Percentiles rank a stretch among this genome's conserved stretches.
Conservation (phyloP, 1,140 invertebrate species). For the Aphelinus atriplicis region DNA sequence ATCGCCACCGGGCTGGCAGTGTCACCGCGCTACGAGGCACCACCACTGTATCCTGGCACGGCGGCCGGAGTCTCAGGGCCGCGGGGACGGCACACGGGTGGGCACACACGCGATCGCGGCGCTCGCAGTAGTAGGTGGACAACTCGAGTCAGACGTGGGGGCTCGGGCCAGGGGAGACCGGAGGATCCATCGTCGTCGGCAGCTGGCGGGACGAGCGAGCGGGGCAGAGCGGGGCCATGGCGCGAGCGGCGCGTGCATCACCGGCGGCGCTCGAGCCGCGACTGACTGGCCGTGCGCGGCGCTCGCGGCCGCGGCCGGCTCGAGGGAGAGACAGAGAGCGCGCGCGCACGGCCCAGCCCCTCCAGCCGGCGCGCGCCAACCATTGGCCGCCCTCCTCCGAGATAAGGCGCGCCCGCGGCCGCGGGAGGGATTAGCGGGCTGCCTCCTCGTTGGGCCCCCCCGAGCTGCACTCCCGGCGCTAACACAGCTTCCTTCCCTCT, state of each 20-base stretch:
- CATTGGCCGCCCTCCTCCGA: conserved; percentile 7
- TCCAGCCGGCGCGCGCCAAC: conserved; percentile 39
- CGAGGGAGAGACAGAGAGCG: background rate
- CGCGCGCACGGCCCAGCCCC: conserved; percentile 35
- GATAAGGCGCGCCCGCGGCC: conserved; percentile 3
- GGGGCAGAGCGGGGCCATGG: background rate
- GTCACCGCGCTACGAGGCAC: too few species aligned
- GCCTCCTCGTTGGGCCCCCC: background rate
- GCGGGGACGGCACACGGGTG: too few species aligned
- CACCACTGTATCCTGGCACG: too few species aligned
- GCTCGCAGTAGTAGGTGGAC: too few species aligned
- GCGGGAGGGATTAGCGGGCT: conserved; percentile 3
- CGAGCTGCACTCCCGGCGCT: background rate
- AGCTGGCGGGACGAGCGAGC: too few species aligned
- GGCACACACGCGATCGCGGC: too few species aligned
- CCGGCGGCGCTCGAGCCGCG: conserved; percentile 61
- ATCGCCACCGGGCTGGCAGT: too few species aligned
- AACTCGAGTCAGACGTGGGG: too few species aligned
- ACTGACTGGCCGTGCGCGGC: conserved; percentile 48
- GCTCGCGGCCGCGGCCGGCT: conserved; percentile 3
- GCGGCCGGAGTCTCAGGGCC: too few species aligned
- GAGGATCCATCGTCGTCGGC: too few species aligned
- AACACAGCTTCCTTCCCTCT: too few species aligned
- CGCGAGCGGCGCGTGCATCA: conserved; percentile 49
- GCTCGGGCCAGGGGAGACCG: too few species aligned